Evolutionary conservation across 2,113 vertebrate species (phyloP), one percentile per base, ranked within the genome.

Genomic region (Microtus oregoni): DNA sequence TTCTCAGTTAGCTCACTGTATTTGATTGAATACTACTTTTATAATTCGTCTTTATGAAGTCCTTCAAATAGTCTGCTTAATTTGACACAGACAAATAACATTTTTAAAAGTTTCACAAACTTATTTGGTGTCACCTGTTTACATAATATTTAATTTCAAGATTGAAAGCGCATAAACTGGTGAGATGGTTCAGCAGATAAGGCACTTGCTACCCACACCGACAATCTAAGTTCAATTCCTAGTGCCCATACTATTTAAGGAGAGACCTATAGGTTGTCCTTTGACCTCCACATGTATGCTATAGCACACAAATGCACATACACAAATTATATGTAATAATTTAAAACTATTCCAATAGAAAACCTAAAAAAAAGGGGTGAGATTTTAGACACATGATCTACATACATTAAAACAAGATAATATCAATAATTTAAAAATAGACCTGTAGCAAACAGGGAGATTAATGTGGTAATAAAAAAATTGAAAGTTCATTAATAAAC

Each of bases 41-140:
- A 82, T 83, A 35, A 90, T 50, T 94, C 22, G 41, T 78, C 28
- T 92, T 94, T 91, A 81, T 92, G 86, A 96, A 81, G 35, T 85
- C 63, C 58, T 67, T 96, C 50, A 70, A 58, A 88, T 11, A 78
- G n/a, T 96, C 22, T 88, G n/a, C 44, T 90, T 87, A 67, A 79
- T 67, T 96, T 79, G 28, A 87, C 55, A 78, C 52, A 92, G 87
- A 65, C 4, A 63, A 50, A 11, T 94, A 78, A 24, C 55, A 35
- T 96, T 93, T 85, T 85, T 65, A 17, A 83, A 15, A 5, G 5
- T 94, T 97, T 94, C 38, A 72, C 79, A 67, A 78, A 41, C 77
- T 77, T 93, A 70, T 10, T 47, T 87, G 58, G 20, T 68, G 41
- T 91, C 13, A 73, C 63, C 41, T 88, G 19, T 88, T 94, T 85